phyloP scores from a whole-genome alignment of 1,140 invertebrate genomes.

The Brachystomella parvula region DNA sequence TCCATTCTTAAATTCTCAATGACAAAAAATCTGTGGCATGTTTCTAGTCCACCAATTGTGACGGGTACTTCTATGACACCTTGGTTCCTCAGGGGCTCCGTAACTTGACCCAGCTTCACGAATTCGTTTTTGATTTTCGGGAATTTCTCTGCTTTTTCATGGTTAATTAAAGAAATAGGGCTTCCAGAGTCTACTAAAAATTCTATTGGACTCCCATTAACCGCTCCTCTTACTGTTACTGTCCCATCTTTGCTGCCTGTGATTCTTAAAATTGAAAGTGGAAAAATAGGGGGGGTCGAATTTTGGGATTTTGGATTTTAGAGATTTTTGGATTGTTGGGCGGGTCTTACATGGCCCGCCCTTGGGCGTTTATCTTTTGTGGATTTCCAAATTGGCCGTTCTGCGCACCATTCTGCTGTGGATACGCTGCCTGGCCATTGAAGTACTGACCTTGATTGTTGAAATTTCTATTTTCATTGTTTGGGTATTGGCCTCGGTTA shows the following conservation, averaged over 20 bases:
- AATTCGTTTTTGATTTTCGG: background rate
- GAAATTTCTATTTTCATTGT: no score
- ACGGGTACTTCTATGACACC: background rate
- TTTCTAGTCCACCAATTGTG: background rate
- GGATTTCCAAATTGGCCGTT: background rate
- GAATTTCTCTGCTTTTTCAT: background rate
- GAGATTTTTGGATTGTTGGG: background rate
- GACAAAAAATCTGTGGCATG: background rate
- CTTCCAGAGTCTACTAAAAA: background rate
- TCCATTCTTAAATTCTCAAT: background rate
- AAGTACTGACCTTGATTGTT: no score
- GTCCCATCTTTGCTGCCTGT: background rate
- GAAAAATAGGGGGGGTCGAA: background rate
- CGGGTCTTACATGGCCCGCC: background rate
- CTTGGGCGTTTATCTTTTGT: background rate
- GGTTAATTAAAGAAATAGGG: background rate
- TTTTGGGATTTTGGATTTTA: background rate
- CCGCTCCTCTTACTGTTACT: background rate
- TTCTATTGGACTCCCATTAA: background rate
- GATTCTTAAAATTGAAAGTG: background rate
- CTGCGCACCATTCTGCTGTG: background rate
- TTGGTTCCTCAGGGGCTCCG: background rate
- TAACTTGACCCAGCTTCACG: background rate
- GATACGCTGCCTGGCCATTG: background rate
- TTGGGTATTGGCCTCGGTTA: no score